A percentile compares a stretch with the other conserved stretches of the same genome.
These are phyloP conservation scores for Brachycybe producta DNA, from an alignment of 2,888 invertebrate genomes.

Conservation along the genomic window DNA sequence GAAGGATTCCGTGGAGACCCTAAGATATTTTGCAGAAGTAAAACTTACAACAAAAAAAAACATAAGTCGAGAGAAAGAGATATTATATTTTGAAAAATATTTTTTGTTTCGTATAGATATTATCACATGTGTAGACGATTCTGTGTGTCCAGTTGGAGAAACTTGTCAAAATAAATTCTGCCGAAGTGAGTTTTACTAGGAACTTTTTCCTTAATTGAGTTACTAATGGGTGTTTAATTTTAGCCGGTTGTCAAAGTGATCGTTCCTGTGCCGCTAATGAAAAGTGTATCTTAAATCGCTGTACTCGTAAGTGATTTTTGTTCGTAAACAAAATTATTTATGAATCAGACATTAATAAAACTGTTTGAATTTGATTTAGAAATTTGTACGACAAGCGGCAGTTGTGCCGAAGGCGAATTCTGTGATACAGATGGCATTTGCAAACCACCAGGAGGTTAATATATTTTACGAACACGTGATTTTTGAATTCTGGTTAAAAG, in stretches of 20 bases:
- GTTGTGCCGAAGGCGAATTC: conserved; percentile 53
- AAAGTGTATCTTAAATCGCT: conserved; percentile 66
- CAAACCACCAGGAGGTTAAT: conserved; percentile 41
- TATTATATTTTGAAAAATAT: neutral
- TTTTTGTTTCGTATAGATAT: conserved; percentile 10
- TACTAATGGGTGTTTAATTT: neutral
- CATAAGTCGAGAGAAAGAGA: neutral
- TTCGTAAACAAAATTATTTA: neutral
- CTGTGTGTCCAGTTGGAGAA: conserved; percentile 69
- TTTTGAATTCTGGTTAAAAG: neutral
- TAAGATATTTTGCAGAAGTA: conserved; percentile 23
- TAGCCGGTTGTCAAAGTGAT: conserved; percentile 67
- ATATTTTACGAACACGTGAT: neutral
- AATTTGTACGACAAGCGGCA: conserved; percentile 31
- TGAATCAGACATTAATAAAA: neutral
- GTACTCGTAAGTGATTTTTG: conserved; percentile 50
- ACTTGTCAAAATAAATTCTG: conserved; percentile 68
- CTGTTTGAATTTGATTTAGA: conserved; percentile 17
- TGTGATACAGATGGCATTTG: conserved; percentile 61
- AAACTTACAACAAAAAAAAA: neutral
- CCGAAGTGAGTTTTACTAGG: conserved; percentile 53
- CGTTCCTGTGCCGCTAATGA: conserved; percentile 79
- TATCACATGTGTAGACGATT: conserved; percentile 52
- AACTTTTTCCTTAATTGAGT: conserved; percentile 37
- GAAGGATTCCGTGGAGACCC: conserved; percentile 71